Percentiles rank a stretch among this genome's conserved stretches.
Evolutionary conservation across 2,888 invertebrate species (phyloP).

Genomic region (Strigamia maritima): DNA sequence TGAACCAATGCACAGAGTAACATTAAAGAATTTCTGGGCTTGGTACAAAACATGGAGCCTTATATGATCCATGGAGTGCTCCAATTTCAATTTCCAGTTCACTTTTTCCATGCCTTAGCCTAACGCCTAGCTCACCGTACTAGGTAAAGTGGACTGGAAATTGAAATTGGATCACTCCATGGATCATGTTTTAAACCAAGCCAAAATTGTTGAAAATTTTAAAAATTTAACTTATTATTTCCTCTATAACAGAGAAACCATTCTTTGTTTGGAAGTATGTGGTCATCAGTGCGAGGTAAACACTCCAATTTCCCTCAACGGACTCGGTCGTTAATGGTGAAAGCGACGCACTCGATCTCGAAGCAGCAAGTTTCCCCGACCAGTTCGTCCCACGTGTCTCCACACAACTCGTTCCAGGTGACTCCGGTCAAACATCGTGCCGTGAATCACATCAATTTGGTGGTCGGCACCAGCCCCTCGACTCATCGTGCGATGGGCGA

Average conservation of each 20-base stretch:
- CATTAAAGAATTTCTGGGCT: too few species aligned
- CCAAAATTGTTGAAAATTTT: too few species aligned
- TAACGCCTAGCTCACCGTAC: too few species aligned
- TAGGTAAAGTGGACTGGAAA: too few species aligned
- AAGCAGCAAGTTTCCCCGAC: slow-evolving; percentile 44
- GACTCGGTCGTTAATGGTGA: slow-evolving; percentile 61
- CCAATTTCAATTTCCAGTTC: too few species aligned
- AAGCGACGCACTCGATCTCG: slow-evolving; percentile 50
- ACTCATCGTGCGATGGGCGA: slow-evolving; percentile 41
- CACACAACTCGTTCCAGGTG: slow-evolving; percentile 41
- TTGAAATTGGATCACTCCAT: too few species aligned
- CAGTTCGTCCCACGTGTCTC: slow-evolving; percentile 43
- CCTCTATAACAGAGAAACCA: slow-evolving; percentile 98
- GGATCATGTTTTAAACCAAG: too few species aligned
- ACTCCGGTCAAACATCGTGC: slow-evolving; percentile 43
- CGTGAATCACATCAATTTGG: slow-evolving; percentile 44
- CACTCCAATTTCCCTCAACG: slow-evolving; percentile 52
- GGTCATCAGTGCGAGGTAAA: slow-evolving; percentile 77
- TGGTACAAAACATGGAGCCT: too few species aligned
- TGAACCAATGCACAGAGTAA: slow-evolving; percentile 97
- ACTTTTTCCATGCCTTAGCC: too few species aligned
- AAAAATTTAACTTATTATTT: too few species aligned
- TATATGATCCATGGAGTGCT: too few species aligned
- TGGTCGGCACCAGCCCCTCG: slow-evolving; percentile 41
- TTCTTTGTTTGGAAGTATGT: slow-evolving; percentile 90